These are phyloP conservation scores for Pangasius sanitwongsei DNA, from an alignment of 2,797 vertebrate species.

Conservation along the genomic window DNA sequence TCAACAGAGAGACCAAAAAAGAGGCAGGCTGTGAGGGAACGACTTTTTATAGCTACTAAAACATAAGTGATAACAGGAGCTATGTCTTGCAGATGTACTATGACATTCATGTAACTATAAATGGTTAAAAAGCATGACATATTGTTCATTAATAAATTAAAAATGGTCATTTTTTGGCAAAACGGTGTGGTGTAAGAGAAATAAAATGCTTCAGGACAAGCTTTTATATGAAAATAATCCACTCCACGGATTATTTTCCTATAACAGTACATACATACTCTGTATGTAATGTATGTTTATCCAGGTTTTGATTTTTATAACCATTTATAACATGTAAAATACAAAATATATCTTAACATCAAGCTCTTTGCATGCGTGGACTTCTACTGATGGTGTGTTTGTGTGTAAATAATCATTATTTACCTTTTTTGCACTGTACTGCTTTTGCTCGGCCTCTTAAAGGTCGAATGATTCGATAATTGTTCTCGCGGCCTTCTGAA, in stretches of 20 bases:
- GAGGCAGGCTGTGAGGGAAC: too few species aligned
- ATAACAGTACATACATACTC: not conserved
- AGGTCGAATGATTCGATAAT: slow-evolving; percentile 43
- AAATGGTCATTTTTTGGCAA: not conserved
- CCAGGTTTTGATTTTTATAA: not conserved
- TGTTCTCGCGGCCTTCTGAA: slow-evolving; percentile 35
- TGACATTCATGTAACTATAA: not conserved
- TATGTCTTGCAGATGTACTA: not conserved
- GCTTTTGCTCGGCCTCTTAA: not conserved
- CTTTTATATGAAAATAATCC: not conserved
- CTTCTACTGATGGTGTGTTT: not conserved
- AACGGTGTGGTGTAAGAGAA: not conserved
- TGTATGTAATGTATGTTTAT: not conserved
- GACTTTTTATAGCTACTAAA: not conserved
- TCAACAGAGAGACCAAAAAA: not conserved
- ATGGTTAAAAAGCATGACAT: not conserved
- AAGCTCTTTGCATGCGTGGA: not conserved
- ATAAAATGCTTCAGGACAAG: not conserved
- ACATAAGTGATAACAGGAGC: not conserved
- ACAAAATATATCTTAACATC: not conserved
- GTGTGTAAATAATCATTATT: not conserved
- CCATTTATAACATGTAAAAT: not conserved
- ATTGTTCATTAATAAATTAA: not conserved
- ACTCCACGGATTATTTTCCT: too few species aligned
- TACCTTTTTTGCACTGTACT: not conserved